phyloP scores from a whole-genome alignment of 2,797 vertebrate genomes.

The Tangara arthus region DNA sequence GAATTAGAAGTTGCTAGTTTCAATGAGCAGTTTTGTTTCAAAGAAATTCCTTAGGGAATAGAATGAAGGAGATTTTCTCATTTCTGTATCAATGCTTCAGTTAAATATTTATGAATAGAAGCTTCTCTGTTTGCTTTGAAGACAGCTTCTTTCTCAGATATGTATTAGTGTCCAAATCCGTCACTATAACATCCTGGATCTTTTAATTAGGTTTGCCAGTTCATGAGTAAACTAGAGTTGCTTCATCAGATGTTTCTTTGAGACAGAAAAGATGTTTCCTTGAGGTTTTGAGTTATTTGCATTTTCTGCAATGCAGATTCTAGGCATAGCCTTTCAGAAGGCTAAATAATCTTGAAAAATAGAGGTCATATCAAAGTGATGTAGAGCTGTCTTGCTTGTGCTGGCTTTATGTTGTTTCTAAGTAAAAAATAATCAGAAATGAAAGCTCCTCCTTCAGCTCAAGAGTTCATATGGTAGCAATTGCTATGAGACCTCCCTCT shows the following conservation, averaged over 20 bases:
- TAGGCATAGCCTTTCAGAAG: not conserved
- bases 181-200: not conserved
- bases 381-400: not conserved
- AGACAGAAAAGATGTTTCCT: not conserved
- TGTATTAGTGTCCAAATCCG: not conserved
- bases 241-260: not conserved
- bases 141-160: slow-evolving; percentile 12
- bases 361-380: not conserved
- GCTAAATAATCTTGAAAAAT: slow-evolving; percentile 12
- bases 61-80: not conserved
- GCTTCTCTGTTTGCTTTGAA: slow-evolving; percentile 19
- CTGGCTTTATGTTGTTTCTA: not conserved
- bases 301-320: slow-evolving; percentile 15
- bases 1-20: not conserved
- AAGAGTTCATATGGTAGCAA: not conserved
- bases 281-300: not conserved
- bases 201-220: not conserved
- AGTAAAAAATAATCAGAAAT: not conserved
- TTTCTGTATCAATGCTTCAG: not conserved
- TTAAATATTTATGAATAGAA: slow-evolving; percentile 42
- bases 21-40: not conserved
- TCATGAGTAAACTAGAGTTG: slow-evolving; percentile 1
- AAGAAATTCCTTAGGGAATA: not conserved
- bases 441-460: not conserved
- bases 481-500: not conserved